These are phyloP conservation scores for Pygoscelis antarcticus DNA, from an alignment of 2,113 vertebrate species.

Conservation along the genomic window DNA sequence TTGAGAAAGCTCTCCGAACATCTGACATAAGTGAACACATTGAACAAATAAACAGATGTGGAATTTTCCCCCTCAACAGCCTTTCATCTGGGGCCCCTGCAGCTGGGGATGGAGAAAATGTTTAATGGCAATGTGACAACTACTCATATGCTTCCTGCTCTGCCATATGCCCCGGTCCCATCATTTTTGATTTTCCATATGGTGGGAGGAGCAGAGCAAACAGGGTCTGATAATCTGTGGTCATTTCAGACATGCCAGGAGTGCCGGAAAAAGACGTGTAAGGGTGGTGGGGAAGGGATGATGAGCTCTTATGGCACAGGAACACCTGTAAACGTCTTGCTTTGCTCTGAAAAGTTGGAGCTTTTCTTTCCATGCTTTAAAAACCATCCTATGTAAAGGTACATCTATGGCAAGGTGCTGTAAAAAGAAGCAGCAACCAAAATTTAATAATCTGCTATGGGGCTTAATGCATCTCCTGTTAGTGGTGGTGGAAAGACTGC, in stretches of 20 bases:
- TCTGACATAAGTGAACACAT: constrained; percentile 31
- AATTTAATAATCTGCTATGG: neutral
- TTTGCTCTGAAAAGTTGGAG: neutral
- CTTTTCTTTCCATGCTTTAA: neutral
- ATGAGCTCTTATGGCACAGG: neutral
- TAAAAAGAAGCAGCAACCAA: neutral
- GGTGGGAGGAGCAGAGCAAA: neutral
- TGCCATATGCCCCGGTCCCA: neutral
- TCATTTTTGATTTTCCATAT: neutral
- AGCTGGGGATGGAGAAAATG: neutral
- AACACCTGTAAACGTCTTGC: neutral
- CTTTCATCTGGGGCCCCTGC: neutral
- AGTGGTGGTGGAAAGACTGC: neutral
- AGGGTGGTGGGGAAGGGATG: neutral
- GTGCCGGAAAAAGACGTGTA: neutral
- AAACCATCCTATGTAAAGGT: neutral
- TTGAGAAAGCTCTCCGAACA: constrained; percentile 56
- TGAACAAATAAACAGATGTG: constrained; percentile 55
- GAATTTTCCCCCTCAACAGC: neutral
- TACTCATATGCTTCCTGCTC: neutral
- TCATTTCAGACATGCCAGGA: neutral
- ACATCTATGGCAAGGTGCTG: neutral
- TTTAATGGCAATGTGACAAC: constrained; percentile 1
- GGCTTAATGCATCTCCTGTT: neutral
- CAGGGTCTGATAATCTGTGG: neutral